Conservation (phyloP, 2,888 invertebrate species). For the Netelia virgata region DNA sequence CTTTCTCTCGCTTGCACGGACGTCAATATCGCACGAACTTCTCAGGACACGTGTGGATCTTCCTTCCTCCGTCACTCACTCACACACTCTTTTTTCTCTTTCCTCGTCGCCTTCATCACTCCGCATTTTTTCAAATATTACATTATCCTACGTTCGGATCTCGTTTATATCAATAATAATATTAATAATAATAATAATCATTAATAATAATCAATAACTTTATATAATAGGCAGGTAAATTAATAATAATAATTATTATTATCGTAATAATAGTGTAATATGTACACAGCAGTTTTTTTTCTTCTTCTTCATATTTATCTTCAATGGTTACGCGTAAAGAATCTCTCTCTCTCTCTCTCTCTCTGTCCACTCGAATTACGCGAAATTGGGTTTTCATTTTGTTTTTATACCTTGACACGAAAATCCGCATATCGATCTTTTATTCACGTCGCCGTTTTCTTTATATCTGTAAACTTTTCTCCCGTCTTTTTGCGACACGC, state of each 20-base stretch:
- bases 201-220: constrained; percentile 81
- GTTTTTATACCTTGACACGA: constrained; percentile 27
- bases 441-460: constrained; percentile 24
- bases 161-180: constrained; percentile 75
- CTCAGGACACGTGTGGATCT: constrained; percentile 21
- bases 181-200: constrained; percentile 74
- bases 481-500: constrained; percentile 13
- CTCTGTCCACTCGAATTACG: constrained; percentile 48
- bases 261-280: constrained; percentile 82
- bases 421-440: constrained; percentile 43
- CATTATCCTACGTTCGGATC: constrained; percentile 71
- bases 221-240: constrained; percentile 83
- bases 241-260: constrained; percentile 77
- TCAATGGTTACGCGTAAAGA: constrained; percentile 74
- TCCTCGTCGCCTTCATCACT: neutral
- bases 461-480: constrained; percentile 2
- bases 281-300: constrained; percentile 78
- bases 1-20: constrained; percentile 23
- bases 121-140: constrained; percentile 66
- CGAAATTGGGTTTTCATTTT: neutral
- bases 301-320: constrained; percentile 9
- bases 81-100: constrained; percentile 30
- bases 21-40: constrained; percentile 26
- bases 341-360: constrained; percentile 17
- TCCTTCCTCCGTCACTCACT: constrained; percentile 12